A percentile compares a stretch with the other conserved stretches of the same genome.
Conservation (phyloP, 2,888 invertebrate genomes). For the Zootermopsis nevadensis region DNA sequence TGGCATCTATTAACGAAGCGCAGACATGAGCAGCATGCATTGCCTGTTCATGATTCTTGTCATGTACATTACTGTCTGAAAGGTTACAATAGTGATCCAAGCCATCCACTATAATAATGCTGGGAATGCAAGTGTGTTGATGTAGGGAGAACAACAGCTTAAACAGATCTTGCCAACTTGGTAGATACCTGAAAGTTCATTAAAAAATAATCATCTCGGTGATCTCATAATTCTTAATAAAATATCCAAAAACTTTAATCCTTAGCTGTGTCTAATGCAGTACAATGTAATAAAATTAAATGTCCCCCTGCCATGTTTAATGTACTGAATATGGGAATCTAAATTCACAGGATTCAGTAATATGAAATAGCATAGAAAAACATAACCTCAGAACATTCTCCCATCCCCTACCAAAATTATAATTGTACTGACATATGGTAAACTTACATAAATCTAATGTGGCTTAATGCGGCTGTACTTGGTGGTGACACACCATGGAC, state of each 20-base stretch:
- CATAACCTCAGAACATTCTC: too few species aligned
- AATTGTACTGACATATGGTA: too few species aligned
- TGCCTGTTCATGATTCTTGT: constrained; percentile 51
- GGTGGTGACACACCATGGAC: constrained; percentile 57
- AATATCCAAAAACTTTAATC: too few species aligned
- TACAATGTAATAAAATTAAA: too few species aligned
- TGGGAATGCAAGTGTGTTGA: constrained; percentile 59
- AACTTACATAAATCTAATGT: constrained; percentile 61
- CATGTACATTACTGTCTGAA: constrained; percentile 51
- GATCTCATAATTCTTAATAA: too few species aligned
- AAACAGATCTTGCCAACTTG: constrained; percentile 58
- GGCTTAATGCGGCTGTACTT: constrained; percentile 58
- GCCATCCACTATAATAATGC: constrained; percentile 58
- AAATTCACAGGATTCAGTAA: too few species aligned
- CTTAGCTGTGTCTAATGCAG: too few species aligned
- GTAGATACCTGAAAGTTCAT: constrained; percentile 58
- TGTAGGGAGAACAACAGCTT: constrained; percentile 60
- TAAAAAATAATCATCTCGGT: too few species aligned
- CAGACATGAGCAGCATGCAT: constrained; percentile 56
- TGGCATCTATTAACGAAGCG: constrained; percentile 58
- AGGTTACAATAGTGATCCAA: constrained; percentile 58
- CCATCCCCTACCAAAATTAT: too few species aligned
- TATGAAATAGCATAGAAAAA: too few species aligned
- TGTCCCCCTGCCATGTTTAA: too few species aligned
- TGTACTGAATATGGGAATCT: too few species aligned